Evolutionary conservation across 2,113 vertebrate species (phyloP), one percentile per base, ranked within the genome.

Genomic region (Campylomormyrus tamandua): DNA sequence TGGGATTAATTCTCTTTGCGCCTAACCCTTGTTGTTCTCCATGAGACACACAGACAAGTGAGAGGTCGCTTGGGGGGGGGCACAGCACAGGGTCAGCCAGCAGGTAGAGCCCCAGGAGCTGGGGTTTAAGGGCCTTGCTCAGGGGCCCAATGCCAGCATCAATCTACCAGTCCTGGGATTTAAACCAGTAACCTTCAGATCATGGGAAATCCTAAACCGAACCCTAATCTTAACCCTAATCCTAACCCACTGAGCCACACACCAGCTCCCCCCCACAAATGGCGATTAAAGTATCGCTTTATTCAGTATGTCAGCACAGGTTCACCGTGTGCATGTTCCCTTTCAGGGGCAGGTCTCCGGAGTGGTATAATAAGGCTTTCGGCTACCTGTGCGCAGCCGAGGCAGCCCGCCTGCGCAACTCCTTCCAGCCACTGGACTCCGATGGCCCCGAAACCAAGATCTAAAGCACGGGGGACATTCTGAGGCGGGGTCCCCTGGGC

Each of bases 361-460:
- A 99, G 92, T 99, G 98, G 98, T 99, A 99, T 96, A 98, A 97
- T 93, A 99, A 98, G 94, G 95, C 96, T 49, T 99, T 98, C 89
- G 98, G 98, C 91, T 96, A 98, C 90, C 93, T 98, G 90, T 98
- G 97, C 91, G 96, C 97, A 0, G 96, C 96, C 2, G 97, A 99
- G 94, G 97, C 96, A 88, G 96, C 96, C 92, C 96, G 95, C 91
- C 97, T 99, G 90, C 97, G 97, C 91, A 97, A 97, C 91, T 99
- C 98, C 90, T 99, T 99, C 92, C 97, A 97, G 35, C 95, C 95
- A 31, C 91, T 95, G 89, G 95, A 97, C 90, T 95, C 96, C 0
- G 97, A 96, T 50, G 97, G 97, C 92, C 96, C 97, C 3, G 98
- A 99, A 93, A 97, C 97, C 35, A 98, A 98, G 95, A 97, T 96